Conservation (phyloP, 2,888 invertebrate genomes). For the Zonitis immaculata region DNA sequence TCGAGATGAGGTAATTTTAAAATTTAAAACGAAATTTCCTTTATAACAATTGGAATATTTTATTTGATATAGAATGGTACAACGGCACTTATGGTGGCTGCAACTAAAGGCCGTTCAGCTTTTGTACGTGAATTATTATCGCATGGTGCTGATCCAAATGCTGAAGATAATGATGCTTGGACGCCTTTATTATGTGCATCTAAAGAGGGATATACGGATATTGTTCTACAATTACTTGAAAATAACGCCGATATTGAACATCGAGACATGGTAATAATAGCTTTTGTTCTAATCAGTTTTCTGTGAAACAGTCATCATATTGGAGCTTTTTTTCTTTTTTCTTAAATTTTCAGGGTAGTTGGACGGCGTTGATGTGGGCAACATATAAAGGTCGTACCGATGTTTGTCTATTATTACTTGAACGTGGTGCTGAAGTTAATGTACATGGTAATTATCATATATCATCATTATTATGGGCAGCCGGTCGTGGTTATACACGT, state of each 20-base stretch:
- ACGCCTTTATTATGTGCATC: slow-evolving; percentile 86
- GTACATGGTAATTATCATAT: slow-evolving; percentile 95
- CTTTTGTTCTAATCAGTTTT: no score
- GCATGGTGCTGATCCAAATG: slow-evolving; percentile 88
- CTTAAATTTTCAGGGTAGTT: slow-evolving; percentile 81
- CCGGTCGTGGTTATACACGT: slow-evolving; percentile 83
- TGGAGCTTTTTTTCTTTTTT: neutral
- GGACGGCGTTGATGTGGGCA: slow-evolving; percentile 98
- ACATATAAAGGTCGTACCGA: slow-evolving; percentile 81
- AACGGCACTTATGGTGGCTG: slow-evolving; percentile 89
- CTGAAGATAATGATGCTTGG: slow-evolving; percentile 92
- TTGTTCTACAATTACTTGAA: slow-evolving; percentile 77
- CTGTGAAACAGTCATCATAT: no score
- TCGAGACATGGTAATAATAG: slow-evolving; percentile 49
- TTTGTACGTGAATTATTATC: slow-evolving; percentile 82
- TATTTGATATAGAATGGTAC: slow-evolving; percentile 71
- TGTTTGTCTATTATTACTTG: slow-evolving; percentile 71
- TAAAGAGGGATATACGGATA: slow-evolving; percentile 79
- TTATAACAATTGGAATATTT: slow-evolving; percentile 4
- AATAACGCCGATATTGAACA: slow-evolving; percentile 83
- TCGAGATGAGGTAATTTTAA: slow-evolving; percentile 69
- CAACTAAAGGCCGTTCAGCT: slow-evolving; percentile 75
- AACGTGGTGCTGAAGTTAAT: slow-evolving; percentile 88
- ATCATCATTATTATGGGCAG: slow-evolving; percentile 89
- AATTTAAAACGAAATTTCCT: no score